Conservation (phyloP, 2,113 vertebrate species). For the Megaceryle torquata region DNA sequence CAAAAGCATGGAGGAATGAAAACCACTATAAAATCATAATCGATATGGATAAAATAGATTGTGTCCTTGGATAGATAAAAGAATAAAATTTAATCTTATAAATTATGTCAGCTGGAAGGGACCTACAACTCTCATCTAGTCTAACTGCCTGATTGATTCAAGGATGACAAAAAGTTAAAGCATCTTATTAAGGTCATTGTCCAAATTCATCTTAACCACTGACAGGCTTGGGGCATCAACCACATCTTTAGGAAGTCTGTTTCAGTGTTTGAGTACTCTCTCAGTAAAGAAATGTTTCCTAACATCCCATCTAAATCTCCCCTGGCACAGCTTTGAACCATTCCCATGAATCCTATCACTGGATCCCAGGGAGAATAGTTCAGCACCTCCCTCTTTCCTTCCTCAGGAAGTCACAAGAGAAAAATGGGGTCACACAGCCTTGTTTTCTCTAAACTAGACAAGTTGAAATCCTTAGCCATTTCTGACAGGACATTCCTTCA, state of each 20-base stretch:
- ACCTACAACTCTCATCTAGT: neutral
- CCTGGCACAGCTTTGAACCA: neutral
- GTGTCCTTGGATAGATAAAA: neutral
- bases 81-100: too few species aligned
- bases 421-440: neutral
- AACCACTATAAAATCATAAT: neutral
- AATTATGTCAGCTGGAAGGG: neutral
- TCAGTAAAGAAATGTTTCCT: neutral
- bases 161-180: neutral
- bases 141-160: neutral
- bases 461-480: neutral
- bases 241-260: neutral
- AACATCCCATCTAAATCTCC: neutral
- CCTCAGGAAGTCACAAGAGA: neutral
- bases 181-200: too few species aligned
- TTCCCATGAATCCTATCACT: rapidly evolving
- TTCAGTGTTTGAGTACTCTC: neutral
- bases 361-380: neutral
- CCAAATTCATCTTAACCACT: too few species aligned
- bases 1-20: neutral
- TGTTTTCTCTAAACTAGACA: neutral
- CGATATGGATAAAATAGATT: neutral
- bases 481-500: neutral
- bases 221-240: neutral
- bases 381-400: neutral